These are phyloP conservation scores for Cephalotes varians DNA, from an alignment of 2,888 invertebrate genomes.

Conservation along the genomic window DNA sequence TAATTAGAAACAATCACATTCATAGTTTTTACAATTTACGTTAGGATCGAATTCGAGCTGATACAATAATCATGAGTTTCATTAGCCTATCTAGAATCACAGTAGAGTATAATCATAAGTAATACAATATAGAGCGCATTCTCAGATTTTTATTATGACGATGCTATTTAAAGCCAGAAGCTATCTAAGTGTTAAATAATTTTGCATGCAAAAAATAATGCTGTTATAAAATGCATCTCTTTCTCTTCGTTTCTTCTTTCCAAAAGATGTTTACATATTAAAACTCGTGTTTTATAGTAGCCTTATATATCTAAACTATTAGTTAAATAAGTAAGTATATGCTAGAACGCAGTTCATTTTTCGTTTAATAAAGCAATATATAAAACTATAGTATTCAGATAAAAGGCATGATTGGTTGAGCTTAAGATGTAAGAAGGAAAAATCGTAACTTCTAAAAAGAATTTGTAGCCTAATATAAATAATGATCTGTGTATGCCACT, in stretches of 20 bases:
- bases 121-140: constrained; percentile 23
- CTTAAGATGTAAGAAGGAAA: not conserved
- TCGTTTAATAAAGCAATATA: not conserved
- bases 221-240: constrained; percentile 5
- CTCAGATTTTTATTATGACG: constrained; percentile 1
- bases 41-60: constrained; percentile 25
- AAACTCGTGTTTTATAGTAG: not conserved
- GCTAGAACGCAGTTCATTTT: not conserved
- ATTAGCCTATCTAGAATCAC: constrained; percentile 21
- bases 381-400: not conserved
- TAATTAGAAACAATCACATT: constrained; percentile 8
- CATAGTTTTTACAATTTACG: constrained; percentile 2
- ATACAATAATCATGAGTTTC: constrained; percentile 24
- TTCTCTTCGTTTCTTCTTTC: not conserved
- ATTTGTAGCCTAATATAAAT: constrained; percentile 63
- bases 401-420: not conserved
- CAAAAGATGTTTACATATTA: not conserved
- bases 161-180: constrained; percentile 25
- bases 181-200: constrained; percentile 4
- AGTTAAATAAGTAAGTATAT: constrained; percentile 4
- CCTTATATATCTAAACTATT: constrained; percentile 24
- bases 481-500: constrained; percentile 69
- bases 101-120: constrained; percentile 18
- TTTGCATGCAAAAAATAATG: constrained; percentile 18
- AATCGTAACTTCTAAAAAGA: constrained; percentile 8